Conservation (phyloP, 2,113 vertebrate species). For the Centropus bengalensis region DNA sequence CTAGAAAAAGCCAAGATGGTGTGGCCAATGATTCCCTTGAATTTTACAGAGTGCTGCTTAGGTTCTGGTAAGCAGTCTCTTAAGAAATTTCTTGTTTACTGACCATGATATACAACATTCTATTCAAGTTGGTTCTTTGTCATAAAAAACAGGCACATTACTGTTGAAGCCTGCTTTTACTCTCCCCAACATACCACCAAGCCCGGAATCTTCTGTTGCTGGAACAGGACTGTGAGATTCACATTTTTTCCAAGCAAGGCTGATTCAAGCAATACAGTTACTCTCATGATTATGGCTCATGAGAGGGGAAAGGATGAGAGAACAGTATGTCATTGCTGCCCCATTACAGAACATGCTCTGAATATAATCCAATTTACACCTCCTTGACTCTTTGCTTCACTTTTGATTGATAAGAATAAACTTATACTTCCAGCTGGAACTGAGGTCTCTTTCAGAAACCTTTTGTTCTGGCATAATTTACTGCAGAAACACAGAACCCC, state of each 20-base stretch:
- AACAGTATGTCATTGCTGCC: background rate
- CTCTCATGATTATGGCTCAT: background rate
- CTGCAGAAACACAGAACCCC: background rate
- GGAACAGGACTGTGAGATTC: background rate
- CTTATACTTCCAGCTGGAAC: background rate
- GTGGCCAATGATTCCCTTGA: background rate
- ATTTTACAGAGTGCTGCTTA: background rate
- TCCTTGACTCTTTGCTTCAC: background rate
- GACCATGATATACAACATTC: background rate
- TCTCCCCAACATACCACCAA: background rate
- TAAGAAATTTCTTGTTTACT: background rate
- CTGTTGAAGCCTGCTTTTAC: background rate
- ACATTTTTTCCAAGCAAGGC: background rate
- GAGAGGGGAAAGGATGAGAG: background rate
- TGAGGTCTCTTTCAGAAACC: background rate
- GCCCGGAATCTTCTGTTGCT: background rate
- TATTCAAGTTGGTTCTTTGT: background rate
- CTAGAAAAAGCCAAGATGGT: constrained; percentile 12
- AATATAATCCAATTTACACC: background rate
- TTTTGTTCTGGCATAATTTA: background rate
- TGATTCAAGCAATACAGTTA: background rate
- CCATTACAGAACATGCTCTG: background rate
- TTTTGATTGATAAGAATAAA: background rate
- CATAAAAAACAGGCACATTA: background rate
- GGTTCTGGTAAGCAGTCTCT: constrained; percentile 11